Evolutionary conservation across 2,888 invertebrate species (phyloP).

Genomic region (Cryptus viduatorius): DNA sequence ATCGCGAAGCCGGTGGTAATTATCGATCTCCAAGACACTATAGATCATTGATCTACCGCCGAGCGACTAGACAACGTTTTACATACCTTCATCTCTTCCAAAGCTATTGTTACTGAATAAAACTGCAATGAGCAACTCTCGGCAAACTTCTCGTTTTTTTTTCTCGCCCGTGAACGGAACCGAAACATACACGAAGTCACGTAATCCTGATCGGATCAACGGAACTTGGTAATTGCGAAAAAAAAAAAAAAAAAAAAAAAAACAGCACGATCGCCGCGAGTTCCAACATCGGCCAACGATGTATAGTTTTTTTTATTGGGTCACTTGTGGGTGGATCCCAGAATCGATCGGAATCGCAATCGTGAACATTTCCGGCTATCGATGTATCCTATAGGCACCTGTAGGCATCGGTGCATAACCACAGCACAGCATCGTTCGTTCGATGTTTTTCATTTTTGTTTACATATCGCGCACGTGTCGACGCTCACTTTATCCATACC

Average conservation of each 20-base stretch:
- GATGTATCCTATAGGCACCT: conserved; percentile 1
- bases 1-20: background rate
- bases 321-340: conserved; percentile 42
- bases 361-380: conserved; percentile 60
- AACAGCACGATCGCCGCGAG: conserved; percentile 27
- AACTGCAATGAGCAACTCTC: background rate
- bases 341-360: conserved; percentile 59
- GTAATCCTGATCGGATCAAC: conserved; percentile 55
- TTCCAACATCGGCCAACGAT: conserved; percentile 20
- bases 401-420: background rate
- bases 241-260: conserved; percentile 24
- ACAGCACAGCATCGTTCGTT: background rate
- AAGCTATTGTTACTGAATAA: conserved; percentile 16
- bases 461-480: conserved; percentile 5
- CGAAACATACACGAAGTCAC: conserved; percentile 48
- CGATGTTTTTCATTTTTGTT: background rate
- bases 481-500: background rate
- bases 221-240: conserved; percentile 46
- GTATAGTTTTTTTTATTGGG: conserved; percentile 29
- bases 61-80: background rate
- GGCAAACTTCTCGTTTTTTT: background rate
- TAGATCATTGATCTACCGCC: background rate
- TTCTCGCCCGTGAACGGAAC: conserved; percentile 1
- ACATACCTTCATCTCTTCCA: background rate
- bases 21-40: background rate